A percentile compares a stretch with the other conserved stretches of the same genome.
These are phyloP conservation scores for Arion vulgaris DNA, from an alignment of 1,140 invertebrate species.

Conservation along the genomic window DNA sequence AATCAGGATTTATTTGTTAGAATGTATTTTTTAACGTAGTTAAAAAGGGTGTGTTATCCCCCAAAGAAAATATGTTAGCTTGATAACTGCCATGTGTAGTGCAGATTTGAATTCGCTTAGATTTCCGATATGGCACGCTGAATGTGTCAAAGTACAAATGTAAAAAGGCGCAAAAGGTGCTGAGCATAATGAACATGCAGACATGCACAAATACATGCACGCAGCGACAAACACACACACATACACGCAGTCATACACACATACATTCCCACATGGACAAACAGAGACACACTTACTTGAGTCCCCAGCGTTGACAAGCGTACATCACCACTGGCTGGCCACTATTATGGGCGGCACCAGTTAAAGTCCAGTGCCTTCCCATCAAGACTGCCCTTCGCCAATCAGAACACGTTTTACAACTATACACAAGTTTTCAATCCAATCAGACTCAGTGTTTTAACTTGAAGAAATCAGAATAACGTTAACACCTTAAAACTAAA, in stretches of 20 bases:
- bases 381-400: constrained; percentile 7
- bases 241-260: neutral
- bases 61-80: no score
- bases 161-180: neutral
- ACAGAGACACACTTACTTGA: constrained; percentile 61
- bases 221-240: neutral
- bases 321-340: constrained; percentile 55
- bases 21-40: no score
- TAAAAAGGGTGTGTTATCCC: no score
- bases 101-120: no score
- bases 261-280: neutral
- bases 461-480: no score
- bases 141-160: no score
- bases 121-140: no score
- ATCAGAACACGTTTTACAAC: neutral
- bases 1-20: no score
- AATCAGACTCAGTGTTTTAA: neutral
- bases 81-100: no score
- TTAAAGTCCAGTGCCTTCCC: constrained; percentile 35
- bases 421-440: neutral
- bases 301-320: constrained; percentile 64
- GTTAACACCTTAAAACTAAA: no score
- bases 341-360: constrained; percentile 34
- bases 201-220: neutral
- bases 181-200: neutral